Evolutionary conservation across 2,797 vertebrate genomes (phyloP).

Genomic region (Rhinophrynus dorsalis): DNA sequence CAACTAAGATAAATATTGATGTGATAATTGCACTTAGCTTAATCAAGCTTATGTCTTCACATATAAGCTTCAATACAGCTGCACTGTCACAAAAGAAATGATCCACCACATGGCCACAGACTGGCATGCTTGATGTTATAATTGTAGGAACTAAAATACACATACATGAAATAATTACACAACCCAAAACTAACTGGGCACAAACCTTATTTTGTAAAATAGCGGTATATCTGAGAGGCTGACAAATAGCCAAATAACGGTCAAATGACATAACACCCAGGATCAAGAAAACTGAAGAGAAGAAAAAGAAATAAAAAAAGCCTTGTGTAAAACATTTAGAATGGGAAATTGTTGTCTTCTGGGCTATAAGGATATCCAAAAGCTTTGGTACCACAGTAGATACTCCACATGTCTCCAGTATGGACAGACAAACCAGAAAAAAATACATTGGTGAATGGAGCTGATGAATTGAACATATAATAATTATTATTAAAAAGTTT

Average conservation of each 20-base stretch:
- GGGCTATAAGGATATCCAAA: slow-evolving; percentile 50
- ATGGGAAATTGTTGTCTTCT: slow-evolving; percentile 41
- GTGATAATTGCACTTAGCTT: neutral
- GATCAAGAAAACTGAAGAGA: slow-evolving; percentile 51
- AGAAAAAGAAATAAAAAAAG: no score
- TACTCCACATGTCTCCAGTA: slow-evolving; percentile 54
- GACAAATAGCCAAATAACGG: slow-evolving; percentile 54
- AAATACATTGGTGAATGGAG: slow-evolving; percentile 58
- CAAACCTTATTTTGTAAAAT: slow-evolving; percentile 54
- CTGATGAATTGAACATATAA: slow-evolving; percentile 44
- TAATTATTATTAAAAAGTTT: slow-evolving; percentile 49
- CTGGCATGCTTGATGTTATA: no score
- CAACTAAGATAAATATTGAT: slow-evolving; percentile 4
- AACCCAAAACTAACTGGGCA: slow-evolving; percentile 44
- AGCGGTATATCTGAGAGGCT: slow-evolving; percentile 45
- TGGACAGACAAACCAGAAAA: slow-evolving; percentile 53
- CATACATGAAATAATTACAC: slow-evolving; percentile 44
- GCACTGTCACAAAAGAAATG: no score
- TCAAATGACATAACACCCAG: slow-evolving; percentile 49
- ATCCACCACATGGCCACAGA: slow-evolving; percentile 47
- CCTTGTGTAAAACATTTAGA: no score
- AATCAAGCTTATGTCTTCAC: neutral
- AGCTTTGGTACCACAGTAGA: slow-evolving; percentile 49
- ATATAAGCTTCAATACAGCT: neutral
- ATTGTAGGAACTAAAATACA: slow-evolving; percentile 42